Base-by-base conservation (phyloP, 2,888 invertebrate species). In the Acanthosepion esculentum region DNA sequence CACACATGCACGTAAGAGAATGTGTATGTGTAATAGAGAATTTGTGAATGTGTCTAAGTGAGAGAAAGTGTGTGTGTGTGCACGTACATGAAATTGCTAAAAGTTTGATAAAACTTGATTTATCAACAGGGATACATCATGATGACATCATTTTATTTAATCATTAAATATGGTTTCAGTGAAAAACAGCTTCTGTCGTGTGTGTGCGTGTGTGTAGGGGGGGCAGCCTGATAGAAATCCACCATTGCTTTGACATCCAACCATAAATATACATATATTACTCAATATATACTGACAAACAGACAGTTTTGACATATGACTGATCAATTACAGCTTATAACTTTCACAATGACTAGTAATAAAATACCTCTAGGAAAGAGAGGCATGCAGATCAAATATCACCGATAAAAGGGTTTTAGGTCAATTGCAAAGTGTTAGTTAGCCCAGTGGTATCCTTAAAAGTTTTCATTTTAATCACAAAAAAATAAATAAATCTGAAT, bases 321-420 rank as follows among this genome's bases (percentile, higher is more conserved):
- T 78, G 78, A 78, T 78, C n/a, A 78, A 12, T 78, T 78, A 78
- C 78, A 78, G n/a, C 78, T 78, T 78, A 78, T 12, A n/a, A 78
- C 78, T 78, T 78, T 78, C 78, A 78, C 78, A 78, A 78, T 78
- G 78, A 78, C 78, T n/a, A 33, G 78, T 33, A 78, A 78, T 78
- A 78, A 18, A 78, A 78, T 78, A 78, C 33, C 78, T 78, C 78
- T 18, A n/a, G n/a, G n/a, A 29, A 26, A 41, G 78, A 2, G n/a
- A 33, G 78, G 78, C n/a, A 78, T 4, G n/a, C 78, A 78, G 78
- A 78, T 78, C n/a, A 33, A n/a, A 33, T 78, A 78, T 78, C 78
- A 33, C 15, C 33, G 12, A 78, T 78, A 78, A n/a, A 78, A n/a
- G 78, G n/a, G n/a, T 78, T 78, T 78, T 78, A 78, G 78, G 78